Conservation (phyloP, 2,888 invertebrate genomes). For the Griposia aprilina region DNA sequence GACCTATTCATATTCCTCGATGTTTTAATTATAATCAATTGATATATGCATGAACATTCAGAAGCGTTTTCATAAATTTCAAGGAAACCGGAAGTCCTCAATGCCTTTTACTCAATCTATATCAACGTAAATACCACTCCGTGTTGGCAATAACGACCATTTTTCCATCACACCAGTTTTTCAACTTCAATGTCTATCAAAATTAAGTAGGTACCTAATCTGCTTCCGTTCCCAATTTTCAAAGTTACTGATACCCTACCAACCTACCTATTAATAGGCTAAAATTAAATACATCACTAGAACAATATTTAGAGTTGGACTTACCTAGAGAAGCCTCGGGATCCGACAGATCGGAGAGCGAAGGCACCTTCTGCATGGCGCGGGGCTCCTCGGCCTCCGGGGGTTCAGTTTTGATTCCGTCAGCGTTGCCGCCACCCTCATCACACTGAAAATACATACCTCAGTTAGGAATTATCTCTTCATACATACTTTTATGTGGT, state of each 20-base stretch:
- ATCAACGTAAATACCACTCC: conserved; percentile 13
- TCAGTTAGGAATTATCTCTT: not conserved
- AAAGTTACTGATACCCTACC: not conserved
- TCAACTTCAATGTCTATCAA: conserved; percentile 34
- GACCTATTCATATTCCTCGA: not conserved
- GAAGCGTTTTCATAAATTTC: not conserved
- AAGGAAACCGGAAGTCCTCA: conserved; percentile 20
- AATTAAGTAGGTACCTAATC: conserved; percentile 17
- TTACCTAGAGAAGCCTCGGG: conserved; percentile 97
- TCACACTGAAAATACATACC: conserved; percentile 79
- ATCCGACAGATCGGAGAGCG: conserved; percentile 97
- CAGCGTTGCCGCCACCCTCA: conserved; percentile 92
- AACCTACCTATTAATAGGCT: not conserved
- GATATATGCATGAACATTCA: not conserved
- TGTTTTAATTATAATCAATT: not conserved
- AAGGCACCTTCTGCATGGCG: conserved; percentile 97
- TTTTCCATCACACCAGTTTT: conserved; percentile 9
- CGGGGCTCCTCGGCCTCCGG: conserved; percentile 92
- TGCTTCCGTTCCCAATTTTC: conserved; percentile 8
- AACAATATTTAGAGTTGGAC: conserved; percentile 82
- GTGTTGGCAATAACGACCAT: conserved; percentile 7
- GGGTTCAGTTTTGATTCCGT: conserved; percentile 90
- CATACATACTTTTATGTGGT: not conserved
- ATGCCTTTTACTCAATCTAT: conserved; percentile 6
- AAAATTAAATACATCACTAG: not conserved